Base-by-base conservation (phyloP, 2,888 invertebrate genomes). In the Melinopterus prodromus region DNA sequence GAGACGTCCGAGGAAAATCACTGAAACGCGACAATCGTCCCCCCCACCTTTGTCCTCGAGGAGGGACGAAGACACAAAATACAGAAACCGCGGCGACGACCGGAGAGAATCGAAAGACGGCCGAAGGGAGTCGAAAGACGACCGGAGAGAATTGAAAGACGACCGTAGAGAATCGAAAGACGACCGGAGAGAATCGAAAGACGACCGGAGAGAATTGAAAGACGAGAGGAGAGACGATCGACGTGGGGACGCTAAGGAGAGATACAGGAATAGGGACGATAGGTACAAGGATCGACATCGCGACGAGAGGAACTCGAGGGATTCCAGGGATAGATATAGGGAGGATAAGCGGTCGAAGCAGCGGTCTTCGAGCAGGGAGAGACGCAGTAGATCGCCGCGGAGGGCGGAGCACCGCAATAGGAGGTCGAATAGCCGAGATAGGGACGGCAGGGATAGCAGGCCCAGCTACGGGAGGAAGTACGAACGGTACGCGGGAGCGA, bases 401-500 rank as follows among this genome's bases (percentile, higher is more conserved):
- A 83, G 86, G 82, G 80, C 84, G 16, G 83, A 83, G 35, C 81
- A 83, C 76, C 82, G 82, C 80, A 82, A 84, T 72, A 81, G 84
- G 78, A 78, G 87, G 77, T 87, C 87, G 14, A 86, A 85, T 70
- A 88, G 88, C 82, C 85, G 86, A 84, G 69, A 86, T 86, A 81
- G 77, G 77, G 71, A 71, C 26, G 78, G 71, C 16, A 72, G 36
- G 16, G 26, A 16, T 72, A 12, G 15, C 12, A 71, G 53, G 53
- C 14, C 78, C 0, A 76, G 35, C 6, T 84, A 90, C 86, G 84
- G 89, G 86, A 83, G 90, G 87, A 83, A 90, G 86, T 86, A 89
- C 78, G 91, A 91, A 75, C 89, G 90, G 72, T 88, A 89, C 16
- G 87, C 89, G 77, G 90, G 86, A 78, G 90, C 90, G 85, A 86